Evolutionary conservation across 2,888 invertebrate species (phyloP).

Genomic region (Allygus modestus): DNA sequence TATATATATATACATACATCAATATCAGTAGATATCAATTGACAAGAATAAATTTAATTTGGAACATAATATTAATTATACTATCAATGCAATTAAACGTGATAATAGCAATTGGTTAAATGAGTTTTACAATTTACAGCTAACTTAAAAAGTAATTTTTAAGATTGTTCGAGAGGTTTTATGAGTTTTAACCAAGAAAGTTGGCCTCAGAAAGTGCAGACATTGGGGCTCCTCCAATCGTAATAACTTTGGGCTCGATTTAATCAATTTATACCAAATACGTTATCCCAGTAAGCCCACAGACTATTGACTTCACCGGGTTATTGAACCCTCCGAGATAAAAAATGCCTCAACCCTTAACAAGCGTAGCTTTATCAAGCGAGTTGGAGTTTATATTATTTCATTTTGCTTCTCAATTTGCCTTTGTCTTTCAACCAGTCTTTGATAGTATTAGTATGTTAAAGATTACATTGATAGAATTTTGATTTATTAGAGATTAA

Average conservation of each 20-base stretch:
- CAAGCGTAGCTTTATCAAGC: not conserved
- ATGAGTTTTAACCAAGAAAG: conserved; percentile 17
- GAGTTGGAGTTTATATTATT: not conserved
- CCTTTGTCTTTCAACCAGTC: too few species aligned
- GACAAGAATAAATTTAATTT: too few species aligned
- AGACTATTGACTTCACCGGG: conserved; percentile 33
- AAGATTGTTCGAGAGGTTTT: not conserved
- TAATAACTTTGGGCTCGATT: conserved; percentile 32
- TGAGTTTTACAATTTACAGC: not conserved
- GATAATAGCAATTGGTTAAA: not conserved
- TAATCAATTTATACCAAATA: conserved; percentile 50
- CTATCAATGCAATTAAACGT: too few species aligned
- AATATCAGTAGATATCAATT: too few species aligned
- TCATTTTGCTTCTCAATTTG: not conserved
- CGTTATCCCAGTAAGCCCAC: conserved; percentile 21
- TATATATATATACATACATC: too few species aligned
- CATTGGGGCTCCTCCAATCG: conserved; percentile 23
- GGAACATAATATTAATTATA: too few species aligned
- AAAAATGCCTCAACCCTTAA: not conserved
- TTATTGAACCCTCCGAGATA: conserved; percentile 22
- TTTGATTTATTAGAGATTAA: too few species aligned
- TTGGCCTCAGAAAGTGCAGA: conserved; percentile 24
- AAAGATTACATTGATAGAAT: too few species aligned
- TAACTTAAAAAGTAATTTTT: not conserved
- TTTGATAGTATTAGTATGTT: too few species aligned